A percentile compares a stretch with the other conserved stretches of the same genome.
Evolutionary conservation across 2,113 vertebrate genomes (phyloP).

Genomic region (Zootoca vivipara): DNA sequence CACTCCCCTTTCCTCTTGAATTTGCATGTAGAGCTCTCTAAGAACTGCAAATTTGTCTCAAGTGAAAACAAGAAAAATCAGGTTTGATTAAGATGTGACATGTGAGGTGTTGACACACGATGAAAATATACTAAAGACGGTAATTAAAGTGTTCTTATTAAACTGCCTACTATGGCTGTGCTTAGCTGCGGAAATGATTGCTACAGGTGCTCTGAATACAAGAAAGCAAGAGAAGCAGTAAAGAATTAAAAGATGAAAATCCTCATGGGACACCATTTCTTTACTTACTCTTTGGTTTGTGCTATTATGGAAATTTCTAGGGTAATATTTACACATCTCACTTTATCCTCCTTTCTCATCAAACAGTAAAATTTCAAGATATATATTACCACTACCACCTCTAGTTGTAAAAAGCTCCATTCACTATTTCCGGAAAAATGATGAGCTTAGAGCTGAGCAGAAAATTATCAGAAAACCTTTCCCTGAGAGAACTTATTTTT

Average conservation of each 20-base stretch:
- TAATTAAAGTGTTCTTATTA: slow-evolving; percentile 58
- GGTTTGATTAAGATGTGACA: slow-evolving; percentile 45
- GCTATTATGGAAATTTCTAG: neutral
- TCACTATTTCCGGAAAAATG: neutral
- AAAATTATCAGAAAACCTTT: too few relatives aligned
- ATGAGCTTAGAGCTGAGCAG: too few relatives aligned
- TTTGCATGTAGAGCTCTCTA: slow-evolving; percentile 27
- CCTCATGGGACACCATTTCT: neutral
- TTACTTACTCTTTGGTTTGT: slow-evolving; percentile 28
- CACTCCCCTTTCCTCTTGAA: slow-evolving; percentile 6
- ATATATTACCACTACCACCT: neutral
- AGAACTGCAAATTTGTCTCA: slow-evolving; percentile 48
- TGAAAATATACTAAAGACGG: slow-evolving; percentile 35
- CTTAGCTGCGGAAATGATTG: slow-evolving; percentile 43
- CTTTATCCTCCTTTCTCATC: neutral
- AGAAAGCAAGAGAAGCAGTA: slow-evolving; percentile 36
- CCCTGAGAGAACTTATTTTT: too few relatives aligned
- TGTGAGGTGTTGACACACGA: slow-evolving; percentile 30
- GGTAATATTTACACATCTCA: neutral
- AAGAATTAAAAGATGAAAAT: slow-evolving; percentile 51
- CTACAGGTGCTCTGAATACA: slow-evolving; percentile 54
- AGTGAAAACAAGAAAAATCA: slow-evolving; percentile 57
- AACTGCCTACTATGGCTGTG: slow-evolving; percentile 39
- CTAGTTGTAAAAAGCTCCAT: neutral
- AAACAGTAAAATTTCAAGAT: neutral